These are phyloP conservation scores for Cyanoliseus patagonus DNA, from an alignment of 2,113 vertebrate genomes.

Conservation along the genomic window DNA sequence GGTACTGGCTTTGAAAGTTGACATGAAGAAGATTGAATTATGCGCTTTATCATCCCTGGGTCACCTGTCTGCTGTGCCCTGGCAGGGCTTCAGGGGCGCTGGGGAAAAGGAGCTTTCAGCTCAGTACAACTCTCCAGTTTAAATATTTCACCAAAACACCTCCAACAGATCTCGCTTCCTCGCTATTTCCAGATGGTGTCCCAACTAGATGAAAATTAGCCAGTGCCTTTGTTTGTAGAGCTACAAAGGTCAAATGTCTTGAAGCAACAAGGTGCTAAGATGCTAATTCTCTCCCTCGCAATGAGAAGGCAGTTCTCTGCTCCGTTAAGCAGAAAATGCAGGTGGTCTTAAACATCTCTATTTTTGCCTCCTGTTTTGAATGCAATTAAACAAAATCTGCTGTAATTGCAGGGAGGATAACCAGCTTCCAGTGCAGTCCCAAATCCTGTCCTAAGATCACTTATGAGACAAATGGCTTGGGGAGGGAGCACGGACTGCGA, in stretches of 20 bases:
- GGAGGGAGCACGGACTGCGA: neutral
- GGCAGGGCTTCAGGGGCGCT: neutral
- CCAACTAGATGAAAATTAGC: conserved; percentile 56
- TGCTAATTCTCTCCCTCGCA: conserved; percentile 20
- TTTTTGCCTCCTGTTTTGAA: neutral
- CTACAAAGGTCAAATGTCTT: conserved; percentile 35
- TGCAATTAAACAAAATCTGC: neutral
- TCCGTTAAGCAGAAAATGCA: conserved; percentile 12
- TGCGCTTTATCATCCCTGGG: neutral
- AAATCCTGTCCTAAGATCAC: neutral
- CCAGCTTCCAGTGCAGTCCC: neutral
- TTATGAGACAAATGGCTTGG: neutral
- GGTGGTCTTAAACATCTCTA: neutral
- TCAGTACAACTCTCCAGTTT: neutral
- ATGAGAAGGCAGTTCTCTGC: neutral
- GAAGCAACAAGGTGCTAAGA: conserved; percentile 33
- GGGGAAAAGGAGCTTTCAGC: neutral
- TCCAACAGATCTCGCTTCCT: neutral
- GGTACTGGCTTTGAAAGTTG: neutral
- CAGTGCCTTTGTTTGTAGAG: neutral
- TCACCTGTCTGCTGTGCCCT: rapidly evolving
- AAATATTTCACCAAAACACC: conserved; percentile 16
- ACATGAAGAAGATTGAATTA: neutral
- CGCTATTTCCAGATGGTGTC: neutral
- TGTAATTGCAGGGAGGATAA: neutral